Evolutionary conservation across 2,888 invertebrate species (phyloP).

Genomic region (Drosophila affinis): DNA sequence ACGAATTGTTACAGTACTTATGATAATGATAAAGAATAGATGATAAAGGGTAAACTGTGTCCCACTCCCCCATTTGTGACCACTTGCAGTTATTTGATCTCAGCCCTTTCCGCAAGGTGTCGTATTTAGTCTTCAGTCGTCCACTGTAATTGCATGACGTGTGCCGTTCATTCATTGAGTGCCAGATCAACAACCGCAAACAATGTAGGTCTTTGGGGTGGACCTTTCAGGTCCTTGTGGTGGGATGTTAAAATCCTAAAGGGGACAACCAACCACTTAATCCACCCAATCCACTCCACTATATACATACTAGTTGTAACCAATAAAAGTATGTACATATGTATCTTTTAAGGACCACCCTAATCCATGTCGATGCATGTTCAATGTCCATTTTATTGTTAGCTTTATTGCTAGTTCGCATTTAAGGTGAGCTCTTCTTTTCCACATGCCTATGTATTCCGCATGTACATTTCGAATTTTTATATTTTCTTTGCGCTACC

Average conservation of each 20-base stretch:
- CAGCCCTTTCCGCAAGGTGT: background rate
- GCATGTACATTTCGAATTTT: slow-evolving; percentile 39
- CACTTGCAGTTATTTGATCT: background rate
- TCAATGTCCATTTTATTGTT: slow-evolving; percentile 24
- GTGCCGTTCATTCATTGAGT: background rate
- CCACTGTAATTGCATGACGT: background rate
- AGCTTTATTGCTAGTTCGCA: slow-evolving; percentile 27
- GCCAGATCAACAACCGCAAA: background rate
- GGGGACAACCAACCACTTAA: too few species aligned
- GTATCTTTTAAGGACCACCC: slow-evolving; percentile 30
- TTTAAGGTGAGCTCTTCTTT: slow-evolving; percentile 27
- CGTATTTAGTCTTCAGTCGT: background rate
- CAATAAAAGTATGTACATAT: too few species aligned
- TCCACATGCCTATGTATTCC: slow-evolving; percentile 11
- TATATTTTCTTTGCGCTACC: slow-evolving; percentile 38
- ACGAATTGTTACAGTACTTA: too few species aligned
- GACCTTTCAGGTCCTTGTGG: too few species aligned
- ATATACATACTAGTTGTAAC: background rate
- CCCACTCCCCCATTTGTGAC: background rate
- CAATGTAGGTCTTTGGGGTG: background rate
- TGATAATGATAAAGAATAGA: too few species aligned
- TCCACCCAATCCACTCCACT: too few species aligned
- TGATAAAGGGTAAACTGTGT: background rate
- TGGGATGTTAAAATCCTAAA: too few species aligned
- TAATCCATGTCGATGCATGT: slow-evolving; percentile 1